Evolutionary conservation across 23 tunicate genomes (phyloP), one percentile per base, ranked within the genome.

Genomic region (Botrylloides violaceus): DNA sequence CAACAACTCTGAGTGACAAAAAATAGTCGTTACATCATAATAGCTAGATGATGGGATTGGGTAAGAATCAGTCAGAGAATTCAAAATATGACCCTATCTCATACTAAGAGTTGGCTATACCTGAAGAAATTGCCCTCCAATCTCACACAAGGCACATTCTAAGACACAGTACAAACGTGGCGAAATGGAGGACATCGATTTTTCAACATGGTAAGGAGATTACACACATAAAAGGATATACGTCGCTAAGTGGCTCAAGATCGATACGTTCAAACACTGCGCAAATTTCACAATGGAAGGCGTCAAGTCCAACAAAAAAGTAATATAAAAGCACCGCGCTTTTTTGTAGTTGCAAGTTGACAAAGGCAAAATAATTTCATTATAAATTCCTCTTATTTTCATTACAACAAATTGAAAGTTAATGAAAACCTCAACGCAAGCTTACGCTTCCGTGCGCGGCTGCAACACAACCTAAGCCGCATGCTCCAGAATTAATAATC

Each of bases 161-260:
- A n/a, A n/a, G n/a, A n/a, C n/a, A n/a, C n/a, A n/a, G n/a, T n/a
- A n/a, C n/a, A n/a, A n/a, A 43, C 12, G 15, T 7, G 53, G 53
- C 15, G 53, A 43, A 43, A 43, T 43, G 53, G 53, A 43, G 15
- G 53, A 15, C 53, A 43, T 43, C 53, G 53, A 43, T 43, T 43
- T 43, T 43, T 43, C 12, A 43, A 43, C 53, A 15, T 43, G 53
- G 12, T 68, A 68, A 68, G 49, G 74, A 68, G 56, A 43, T 68
- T 68, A 68, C 74, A 68, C 74, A 43, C 74, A 68, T 68, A 68
- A 68, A 68, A 55, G 74, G 74, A 68, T 68, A 68, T 68, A 26
- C 58, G 28, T n/a, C 74, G 47, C 47, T 35, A 68, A 68, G 74
- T 68, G 74, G 74, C 58, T 23, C 30, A 26, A 28, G 37, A 43